These are phyloP conservation scores for Argyrosomus japonicus DNA, from an alignment of 2,113 vertebrate genomes.

Conservation along the genomic window DNA sequence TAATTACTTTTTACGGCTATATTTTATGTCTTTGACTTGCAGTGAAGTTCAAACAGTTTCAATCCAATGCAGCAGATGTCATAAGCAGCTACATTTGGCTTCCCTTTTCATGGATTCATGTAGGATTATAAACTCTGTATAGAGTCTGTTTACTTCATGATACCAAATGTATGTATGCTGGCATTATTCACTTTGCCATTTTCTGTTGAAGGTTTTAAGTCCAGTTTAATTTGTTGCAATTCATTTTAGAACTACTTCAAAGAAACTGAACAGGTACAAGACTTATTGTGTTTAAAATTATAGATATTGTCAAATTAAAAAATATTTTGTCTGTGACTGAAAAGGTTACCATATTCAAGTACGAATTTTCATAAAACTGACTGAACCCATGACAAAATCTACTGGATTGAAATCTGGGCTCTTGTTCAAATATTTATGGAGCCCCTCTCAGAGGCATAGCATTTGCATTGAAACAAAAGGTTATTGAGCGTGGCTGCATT, in stretches of 20 bases:
- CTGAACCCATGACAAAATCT: constrained; percentile 57
- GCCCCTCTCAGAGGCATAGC: constrained; percentile 72
- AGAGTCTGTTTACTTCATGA: not conserved
- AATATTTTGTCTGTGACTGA: constrained; percentile 10
- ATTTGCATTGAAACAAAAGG: constrained; percentile 87
- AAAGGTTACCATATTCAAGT: constrained; percentile 37
- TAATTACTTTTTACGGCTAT: constrained; percentile 30
- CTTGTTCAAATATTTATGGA: constrained; percentile 86
- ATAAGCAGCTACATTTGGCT: constrained; percentile 32
- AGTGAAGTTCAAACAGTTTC: constrained; percentile 28
- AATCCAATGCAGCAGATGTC: constrained; percentile 21
- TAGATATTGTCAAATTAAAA: constrained; percentile 15
- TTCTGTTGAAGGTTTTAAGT: not conserved
- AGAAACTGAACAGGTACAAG: not conserved
- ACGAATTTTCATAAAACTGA: constrained; percentile 55
- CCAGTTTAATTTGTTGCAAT: not conserved
- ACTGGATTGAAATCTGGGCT: constrained; percentile 71
- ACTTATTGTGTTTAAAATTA: not conserved
- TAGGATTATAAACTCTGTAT: not conserved
- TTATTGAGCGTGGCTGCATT: constrained; percentile 80
- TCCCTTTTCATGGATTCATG: constrained; percentile 11
- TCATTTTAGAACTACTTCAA: constrained; percentile 9
- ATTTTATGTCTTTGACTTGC: constrained; percentile 32
- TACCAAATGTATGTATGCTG: constrained; percentile 18
- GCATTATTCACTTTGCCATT: not conserved